Base-by-base conservation (phyloP, 1,140 invertebrate genomes). In the Nixonia krombeini region DNA sequence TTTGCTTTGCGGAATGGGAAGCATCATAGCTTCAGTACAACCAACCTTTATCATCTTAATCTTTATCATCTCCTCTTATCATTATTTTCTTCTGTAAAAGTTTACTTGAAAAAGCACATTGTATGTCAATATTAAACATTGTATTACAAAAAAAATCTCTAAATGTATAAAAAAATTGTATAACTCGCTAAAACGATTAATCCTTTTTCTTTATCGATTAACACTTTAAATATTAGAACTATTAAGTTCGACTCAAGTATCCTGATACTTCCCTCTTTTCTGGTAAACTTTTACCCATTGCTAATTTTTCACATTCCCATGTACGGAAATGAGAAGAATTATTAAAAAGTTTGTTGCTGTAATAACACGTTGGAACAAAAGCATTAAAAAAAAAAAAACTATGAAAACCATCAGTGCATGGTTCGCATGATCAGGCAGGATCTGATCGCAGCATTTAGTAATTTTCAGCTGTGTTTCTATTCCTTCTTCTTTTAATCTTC, bases 371-470 rank as follows among this genome's bases (percentile, higher is more conserved):
- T 21, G 21, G 6, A 21, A 6, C 21, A 21, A 21, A 21, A 21
- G 21, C 13, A 50, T 10, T 31, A 33, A 38, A 26, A n/a, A n/a
- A n/a, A n/a, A n/a, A n/a, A n/a, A n/a, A n/a, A n/a, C n/a, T n/a
- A n/a, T n/a, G n/a, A n/a, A n/a, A n/a, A n/a, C n/a, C n/a, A 16
- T 16, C 33, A 29, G 13, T 53, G 42, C 28, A 35, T 53, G 44
- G 37, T 56, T 47, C 13, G 35, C 25, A 9, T 15, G 70, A 74
- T 78, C 73, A 76, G 79, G 78, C 81, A 72, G 82, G 79, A 82
- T 83, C 81, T 78, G 73, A 82, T 80, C 76, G 25, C 61, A 41
- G n/a, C n/a, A 63, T 35, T 42, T 55, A 44, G 61, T 21, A 16
- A 37, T 52, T 29, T 31, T n/a, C n/a, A 21, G 45, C 17, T 38